phyloP scores from a whole-genome alignment of 2,888 invertebrate species.

The Diarsia rubi region DNA sequence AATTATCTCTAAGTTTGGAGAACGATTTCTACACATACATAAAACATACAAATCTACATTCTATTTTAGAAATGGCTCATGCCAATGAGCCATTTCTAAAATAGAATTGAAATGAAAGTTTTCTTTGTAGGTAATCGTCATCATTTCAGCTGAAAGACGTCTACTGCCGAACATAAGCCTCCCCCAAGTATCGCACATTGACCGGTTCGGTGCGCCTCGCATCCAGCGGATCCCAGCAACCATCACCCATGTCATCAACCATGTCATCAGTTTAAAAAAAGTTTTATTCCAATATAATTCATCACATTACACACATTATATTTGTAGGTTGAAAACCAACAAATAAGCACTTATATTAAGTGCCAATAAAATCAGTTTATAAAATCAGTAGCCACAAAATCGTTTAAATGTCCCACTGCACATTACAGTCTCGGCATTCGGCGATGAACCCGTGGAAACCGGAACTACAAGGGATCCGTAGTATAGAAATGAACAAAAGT shows the following conservation, averaged over 20 bases:
- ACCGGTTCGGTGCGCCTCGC: too few species aligned
- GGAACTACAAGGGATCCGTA: conserved; percentile 49
- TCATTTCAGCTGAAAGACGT: too few species aligned
- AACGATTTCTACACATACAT: not conserved
- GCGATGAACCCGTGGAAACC: conserved; percentile 43
- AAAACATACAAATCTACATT: not conserved
- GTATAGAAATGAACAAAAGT: conserved; percentile 53
- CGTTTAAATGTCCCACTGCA: conserved; percentile 13
- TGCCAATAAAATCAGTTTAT: not conserved
- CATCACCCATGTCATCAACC: too few species aligned
- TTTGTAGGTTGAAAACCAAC: not conserved
- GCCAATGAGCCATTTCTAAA: too few species aligned
- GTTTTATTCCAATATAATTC: not conserved
- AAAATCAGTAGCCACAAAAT: conserved; percentile 11
- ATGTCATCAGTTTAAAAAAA: too few species aligned
- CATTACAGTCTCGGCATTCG: conserved; percentile 30
- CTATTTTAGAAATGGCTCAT: too few species aligned
- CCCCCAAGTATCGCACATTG: too few species aligned
- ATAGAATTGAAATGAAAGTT: not conserved
- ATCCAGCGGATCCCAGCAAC: too few species aligned
- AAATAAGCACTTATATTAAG: not conserved
- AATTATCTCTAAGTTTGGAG: not conserved
- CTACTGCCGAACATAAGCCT: too few species aligned
- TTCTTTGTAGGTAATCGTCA: too few species aligned
- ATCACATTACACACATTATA: not conserved